These are phyloP conservation scores for Oncorhynchus masou DNA, from an alignment of 2,113 vertebrate species.

Conservation along the genomic window DNA sequence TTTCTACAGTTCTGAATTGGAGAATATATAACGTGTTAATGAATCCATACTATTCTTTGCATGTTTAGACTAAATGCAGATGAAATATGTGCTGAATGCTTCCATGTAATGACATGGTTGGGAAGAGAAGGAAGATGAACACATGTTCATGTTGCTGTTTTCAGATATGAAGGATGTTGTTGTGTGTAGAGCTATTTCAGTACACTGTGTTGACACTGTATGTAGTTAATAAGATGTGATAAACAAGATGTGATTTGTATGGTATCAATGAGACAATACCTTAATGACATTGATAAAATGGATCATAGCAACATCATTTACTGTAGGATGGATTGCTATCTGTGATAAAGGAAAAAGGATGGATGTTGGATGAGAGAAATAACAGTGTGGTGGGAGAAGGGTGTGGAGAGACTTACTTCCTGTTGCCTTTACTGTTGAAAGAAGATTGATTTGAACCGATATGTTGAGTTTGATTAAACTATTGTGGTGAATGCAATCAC, in stretches of 20 bases:
- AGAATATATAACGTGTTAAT: neutral
- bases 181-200: neutral
- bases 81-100: neutral
- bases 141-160: neutral
- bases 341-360: neutral
- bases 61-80: neutral
- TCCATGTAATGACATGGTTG: neutral
- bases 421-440: constrained; percentile 13
- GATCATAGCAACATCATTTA: neutral
- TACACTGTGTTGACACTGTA: neutral
- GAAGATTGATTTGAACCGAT: constrained; percentile 28
- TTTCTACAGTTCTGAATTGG: neutral
- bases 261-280: neutral
- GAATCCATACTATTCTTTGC: neutral
- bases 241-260: neutral
- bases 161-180: neutral
- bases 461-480: constrained; percentile 39
- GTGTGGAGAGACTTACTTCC: constrained; percentile 4
- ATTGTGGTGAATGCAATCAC: constrained; percentile 31
- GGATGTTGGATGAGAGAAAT: too few species aligned
- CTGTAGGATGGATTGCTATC: neutral
- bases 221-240: neutral
- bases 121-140: neutral
- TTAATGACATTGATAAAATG: neutral
- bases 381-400: constrained; percentile 7